Conservation (phyloP, 64 coral and sea anemone species). For the Pocillopora damicornis region DNA sequence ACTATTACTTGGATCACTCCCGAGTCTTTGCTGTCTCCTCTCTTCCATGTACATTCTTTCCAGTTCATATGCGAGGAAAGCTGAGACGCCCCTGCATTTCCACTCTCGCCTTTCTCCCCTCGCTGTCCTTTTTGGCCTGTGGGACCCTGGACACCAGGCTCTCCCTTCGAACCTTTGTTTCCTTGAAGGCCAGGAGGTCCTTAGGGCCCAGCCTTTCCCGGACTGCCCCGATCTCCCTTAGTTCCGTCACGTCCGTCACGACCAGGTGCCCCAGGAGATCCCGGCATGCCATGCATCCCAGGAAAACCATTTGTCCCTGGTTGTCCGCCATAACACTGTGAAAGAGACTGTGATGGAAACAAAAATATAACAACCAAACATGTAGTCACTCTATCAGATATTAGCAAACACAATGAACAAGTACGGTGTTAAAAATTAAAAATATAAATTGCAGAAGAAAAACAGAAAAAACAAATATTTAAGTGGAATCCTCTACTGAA, state of each 20-base stretch:
- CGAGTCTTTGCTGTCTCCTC: not conserved
- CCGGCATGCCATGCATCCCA: not conserved
- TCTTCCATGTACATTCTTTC: constrained; percentile 51
- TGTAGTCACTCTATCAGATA: not conserved
- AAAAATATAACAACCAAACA: not conserved
- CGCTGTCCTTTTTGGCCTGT: constrained; percentile 11
- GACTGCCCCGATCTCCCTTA: not conserved
- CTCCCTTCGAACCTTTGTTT: not conserved
- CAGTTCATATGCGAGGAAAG: constrained; percentile 20
- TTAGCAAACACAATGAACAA: not conserved
- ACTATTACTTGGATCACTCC: constrained; percentile 25
- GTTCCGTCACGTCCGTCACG: constrained; percentile 12
- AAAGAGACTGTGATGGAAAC: not conserved
- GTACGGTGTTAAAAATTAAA: not conserved
- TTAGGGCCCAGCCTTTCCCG: not conserved
- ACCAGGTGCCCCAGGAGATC: constrained; percentile 13
- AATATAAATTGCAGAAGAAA: no score
- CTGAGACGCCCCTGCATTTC: not conserved
- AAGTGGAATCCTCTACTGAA: no score
- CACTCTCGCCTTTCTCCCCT: constrained; percentile 7
- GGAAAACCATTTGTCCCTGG: constrained; percentile 15
- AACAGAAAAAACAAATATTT: no score
- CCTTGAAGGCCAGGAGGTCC: not conserved
- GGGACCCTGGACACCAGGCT: not conserved
- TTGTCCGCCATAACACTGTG: constrained; percentile 5